Conservation (phyloP, 2,797 vertebrate species). For the Phoeniculus purpureus region DNA sequence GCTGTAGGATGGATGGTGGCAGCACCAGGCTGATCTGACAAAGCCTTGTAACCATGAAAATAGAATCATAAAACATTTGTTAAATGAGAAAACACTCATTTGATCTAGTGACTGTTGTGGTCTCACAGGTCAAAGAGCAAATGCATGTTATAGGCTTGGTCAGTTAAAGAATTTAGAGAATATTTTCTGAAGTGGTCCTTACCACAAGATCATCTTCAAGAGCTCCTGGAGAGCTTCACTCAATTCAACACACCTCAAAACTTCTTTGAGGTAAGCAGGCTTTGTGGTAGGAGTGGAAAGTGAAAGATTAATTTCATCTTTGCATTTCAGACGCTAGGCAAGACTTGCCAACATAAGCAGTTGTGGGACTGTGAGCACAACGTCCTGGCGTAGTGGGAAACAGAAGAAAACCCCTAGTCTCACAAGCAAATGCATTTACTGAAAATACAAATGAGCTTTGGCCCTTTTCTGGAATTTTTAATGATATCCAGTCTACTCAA, state of each 20-base stretch:
- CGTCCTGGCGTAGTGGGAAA: background rate
- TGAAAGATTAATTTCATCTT: background rate
- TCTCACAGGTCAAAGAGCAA: background rate
- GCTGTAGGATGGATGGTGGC: background rate
- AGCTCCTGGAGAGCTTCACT: background rate
- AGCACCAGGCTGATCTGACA: background rate
- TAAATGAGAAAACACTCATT: background rate
- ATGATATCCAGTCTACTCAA: background rate
- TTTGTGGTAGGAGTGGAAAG: background rate
- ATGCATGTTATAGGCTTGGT: background rate
- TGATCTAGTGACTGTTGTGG: background rate
- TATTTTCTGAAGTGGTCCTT: background rate
- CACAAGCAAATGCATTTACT: background rate
- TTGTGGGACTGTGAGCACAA: background rate
- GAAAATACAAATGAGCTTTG: background rate
- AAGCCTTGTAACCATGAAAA: background rate
- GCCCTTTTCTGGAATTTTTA: background rate
- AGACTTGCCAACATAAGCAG: background rate
- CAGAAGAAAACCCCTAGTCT: background rate
- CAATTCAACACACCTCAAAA: background rate
- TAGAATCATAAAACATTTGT: background rate
- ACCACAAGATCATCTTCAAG: background rate
- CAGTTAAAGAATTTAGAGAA: background rate
- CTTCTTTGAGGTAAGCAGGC: background rate
- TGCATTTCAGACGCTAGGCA: background rate